Evolutionary conservation across 2,113 vertebrate genomes (phyloP).

Genomic region (Formicarius rufipectus): DNA sequence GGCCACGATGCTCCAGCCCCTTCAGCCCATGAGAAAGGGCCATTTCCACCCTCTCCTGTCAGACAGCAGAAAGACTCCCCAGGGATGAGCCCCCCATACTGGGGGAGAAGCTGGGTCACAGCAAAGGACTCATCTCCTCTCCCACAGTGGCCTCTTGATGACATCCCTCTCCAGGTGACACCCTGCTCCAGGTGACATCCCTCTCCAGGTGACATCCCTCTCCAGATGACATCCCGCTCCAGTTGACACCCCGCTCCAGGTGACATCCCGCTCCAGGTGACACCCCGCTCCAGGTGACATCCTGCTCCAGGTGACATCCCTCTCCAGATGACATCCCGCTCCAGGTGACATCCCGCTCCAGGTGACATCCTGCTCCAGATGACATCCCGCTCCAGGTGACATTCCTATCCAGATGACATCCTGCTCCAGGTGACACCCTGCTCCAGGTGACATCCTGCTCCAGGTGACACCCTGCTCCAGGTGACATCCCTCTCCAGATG

Average conservation of each 20-base stretch:
- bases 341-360: rapidly evolving
- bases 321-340: background rate
- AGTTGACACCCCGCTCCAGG: rapidly evolving
- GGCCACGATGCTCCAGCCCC: rapidly evolving
- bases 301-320: background rate
- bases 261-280: rapidly evolving
- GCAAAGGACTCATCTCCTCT: background rate
- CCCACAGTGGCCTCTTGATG: background rate
- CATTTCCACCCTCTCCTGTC: background rate
- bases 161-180: background rate
- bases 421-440: background rate
- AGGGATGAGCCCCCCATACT: rapidly evolving
- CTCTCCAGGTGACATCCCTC: background rate
- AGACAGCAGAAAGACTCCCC: background rate
- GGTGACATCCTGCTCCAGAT: rapidly evolving
- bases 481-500: background rate
- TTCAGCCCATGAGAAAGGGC: background rate
- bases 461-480: rapidly evolving
- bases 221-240: background rate
- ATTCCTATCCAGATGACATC: background rate
- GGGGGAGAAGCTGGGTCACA: background rate
- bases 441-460: background rate
- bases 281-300: background rate
- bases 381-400: background rate
- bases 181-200: background rate